These are phyloP conservation scores for Corythoichthys haematopterus DNA, from an alignment of 2,113 vertebrate genomes.

Conservation along the genomic window DNA sequence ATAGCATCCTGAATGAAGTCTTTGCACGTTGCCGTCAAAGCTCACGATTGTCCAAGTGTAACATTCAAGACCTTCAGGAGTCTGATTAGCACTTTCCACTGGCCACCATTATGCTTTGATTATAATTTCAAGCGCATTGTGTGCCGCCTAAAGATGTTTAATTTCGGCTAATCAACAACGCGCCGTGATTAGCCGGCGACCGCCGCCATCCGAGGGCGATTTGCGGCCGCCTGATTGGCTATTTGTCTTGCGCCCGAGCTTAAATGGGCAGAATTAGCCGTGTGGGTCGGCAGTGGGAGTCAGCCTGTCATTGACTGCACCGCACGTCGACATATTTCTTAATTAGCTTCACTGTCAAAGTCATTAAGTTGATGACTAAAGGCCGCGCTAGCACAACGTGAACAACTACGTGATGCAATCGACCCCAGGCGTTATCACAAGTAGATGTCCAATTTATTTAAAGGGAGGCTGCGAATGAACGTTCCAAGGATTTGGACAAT, in stretches of 20 bases:
- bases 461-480: too few relatives aligned
- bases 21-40: background rate
- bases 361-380: slow-evolving; percentile 69
- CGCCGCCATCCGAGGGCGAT: slow-evolving; percentile 31
- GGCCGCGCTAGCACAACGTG: slow-evolving; percentile 42
- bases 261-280: slow-evolving; percentile 60
- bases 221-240: slow-evolving; percentile 51
- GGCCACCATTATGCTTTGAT: slow-evolving; percentile 52
- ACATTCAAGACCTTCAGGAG: slow-evolving; percentile 17
- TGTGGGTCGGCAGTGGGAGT: slow-evolving; percentile 56
- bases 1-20: background rate
- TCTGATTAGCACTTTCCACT: slow-evolving; percentile 32
- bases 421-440: background rate
- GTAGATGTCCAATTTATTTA: too few relatives aligned
- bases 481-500: too few relatives aligned
- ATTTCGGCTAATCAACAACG: slow-evolving; percentile 65
- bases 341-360: slow-evolving; percentile 69
- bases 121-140: slow-evolving; percentile 48
- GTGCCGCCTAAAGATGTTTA: slow-evolving; percentile 37
- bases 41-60: background rate
- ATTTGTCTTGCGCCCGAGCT: slow-evolving; percentile 60
- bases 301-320: slow-evolving; percentile 56
- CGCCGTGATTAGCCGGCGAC: slow-evolving; percentile 1
- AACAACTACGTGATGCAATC: background rate
- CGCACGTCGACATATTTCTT: slow-evolving; percentile 64